Base-by-base conservation (phyloP, 2,113 vertebrate genomes). In the Thinocorus orbignyianus region DNA sequence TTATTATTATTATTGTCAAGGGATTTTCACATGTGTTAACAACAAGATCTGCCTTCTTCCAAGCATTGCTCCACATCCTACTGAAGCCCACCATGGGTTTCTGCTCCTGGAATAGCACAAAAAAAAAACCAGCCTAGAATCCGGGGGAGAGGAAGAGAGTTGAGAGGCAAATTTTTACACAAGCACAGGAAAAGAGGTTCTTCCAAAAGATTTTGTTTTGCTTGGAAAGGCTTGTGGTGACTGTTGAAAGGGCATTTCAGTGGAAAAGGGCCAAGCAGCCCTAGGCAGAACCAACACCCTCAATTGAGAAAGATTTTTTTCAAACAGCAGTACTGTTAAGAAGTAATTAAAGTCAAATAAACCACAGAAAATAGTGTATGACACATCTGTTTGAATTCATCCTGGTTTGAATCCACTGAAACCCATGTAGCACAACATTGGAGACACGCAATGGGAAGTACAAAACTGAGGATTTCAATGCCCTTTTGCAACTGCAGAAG, bases 311-410 rank as follows among this genome's bases (percentile, higher is more conserved):
- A 93, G 65, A 69, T 55, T 81, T 68, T 88, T 46, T 79, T 64
- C 89, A 84, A 93, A 48, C 35, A 89, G 70, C 42, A 76, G n/a
- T 65, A 66, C 91, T 89, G 37, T 81, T 93, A 89, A 95, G 77
- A 86, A 91, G 61, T 94, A 92, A 95, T 97, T 95, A 95, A 91
- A 95, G 65, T 95, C 81, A 95, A 95, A 95, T 92, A 91, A 95
- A 95, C 80, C 93, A 94, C 7, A 11, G 55, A 92, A 93, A 95
- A 87, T 78, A 82, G 22, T 64, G 84, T 84, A 92, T 91, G 94
- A 93, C 84, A 85, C 85, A 91, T 86, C 37, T 61, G 23, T 91
- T 95, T 87, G 84, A 92, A 82, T 91, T 95, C 62, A 65, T 94
- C 74, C 62, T 19, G 3, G 30, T 95, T 72, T 92, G 74, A 62